phyloP scores from a whole-genome alignment of 2,888 invertebrate genomes.

The Nymphalis urticae region DNA sequence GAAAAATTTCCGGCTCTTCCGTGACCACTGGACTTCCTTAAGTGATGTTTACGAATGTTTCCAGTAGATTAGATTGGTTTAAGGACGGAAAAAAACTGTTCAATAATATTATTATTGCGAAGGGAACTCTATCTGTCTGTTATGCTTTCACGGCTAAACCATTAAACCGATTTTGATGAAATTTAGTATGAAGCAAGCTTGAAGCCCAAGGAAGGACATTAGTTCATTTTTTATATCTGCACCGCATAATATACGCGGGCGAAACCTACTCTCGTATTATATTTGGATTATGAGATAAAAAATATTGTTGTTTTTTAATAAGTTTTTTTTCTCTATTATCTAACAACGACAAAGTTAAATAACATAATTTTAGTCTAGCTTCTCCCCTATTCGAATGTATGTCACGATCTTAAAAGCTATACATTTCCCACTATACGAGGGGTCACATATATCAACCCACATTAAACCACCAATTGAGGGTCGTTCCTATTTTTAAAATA shows the following conservation, averaged over 20 bases:
- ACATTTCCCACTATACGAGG: constrained; percentile 59
- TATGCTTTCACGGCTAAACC: neutral
- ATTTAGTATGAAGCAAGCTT: too few species aligned
- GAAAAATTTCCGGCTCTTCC: constrained; percentile 62
- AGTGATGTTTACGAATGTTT: constrained; percentile 69
- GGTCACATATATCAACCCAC: constrained; percentile 49
- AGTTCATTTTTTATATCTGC: too few species aligned
- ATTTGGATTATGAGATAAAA: too few species aligned
- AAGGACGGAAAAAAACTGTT: neutral
- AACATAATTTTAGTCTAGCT: too few species aligned
- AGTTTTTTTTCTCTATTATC: too few species aligned
- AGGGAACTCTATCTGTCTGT: neutral
- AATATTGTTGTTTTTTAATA: too few species aligned
- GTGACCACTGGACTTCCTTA: constrained; percentile 54
- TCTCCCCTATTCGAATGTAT: constrained; percentile 69
- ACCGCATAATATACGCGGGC: too few species aligned
- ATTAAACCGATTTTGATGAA: too few species aligned
- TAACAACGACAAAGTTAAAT: too few species aligned
- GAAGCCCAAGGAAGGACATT: too few species aligned
- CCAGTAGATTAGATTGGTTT: constrained; percentile 60
- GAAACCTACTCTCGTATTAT: too few species aligned
- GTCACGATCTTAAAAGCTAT: constrained; percentile 63
- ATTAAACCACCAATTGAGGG: constrained; percentile 28
- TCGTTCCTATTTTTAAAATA: constrained; percentile 11
- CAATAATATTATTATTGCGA: too few species aligned